These are phyloP conservation scores for Sebastes dallii DNA, from an alignment of 2,797 vertebrate species.

Conservation along the genomic window DNA sequence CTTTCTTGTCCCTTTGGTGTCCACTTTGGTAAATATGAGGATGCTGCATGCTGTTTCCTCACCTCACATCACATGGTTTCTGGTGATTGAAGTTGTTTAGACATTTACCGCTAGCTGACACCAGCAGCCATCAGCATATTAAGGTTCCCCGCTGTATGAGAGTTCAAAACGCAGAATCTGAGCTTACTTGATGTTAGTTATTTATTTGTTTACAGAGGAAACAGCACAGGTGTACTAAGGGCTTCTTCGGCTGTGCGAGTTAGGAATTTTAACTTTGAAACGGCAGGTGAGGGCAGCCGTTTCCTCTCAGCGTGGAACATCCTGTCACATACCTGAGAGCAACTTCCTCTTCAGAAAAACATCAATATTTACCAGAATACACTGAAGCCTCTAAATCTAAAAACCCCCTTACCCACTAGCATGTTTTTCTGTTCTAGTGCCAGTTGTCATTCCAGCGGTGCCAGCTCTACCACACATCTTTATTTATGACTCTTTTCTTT, in stretches of 20 bases:
- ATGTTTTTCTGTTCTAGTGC: slow-evolving; percentile 66
- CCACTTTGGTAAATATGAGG: neutral
- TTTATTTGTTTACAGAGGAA: slow-evolving; percentile 18
- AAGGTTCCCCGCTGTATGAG: neutral
- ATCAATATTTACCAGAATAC: slow-evolving; percentile 80
- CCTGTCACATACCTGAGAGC: slow-evolving; percentile 66
- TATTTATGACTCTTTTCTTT: slow-evolving; percentile 72
- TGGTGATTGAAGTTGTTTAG: neutral
- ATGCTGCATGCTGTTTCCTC: slow-evolving; percentile 3
- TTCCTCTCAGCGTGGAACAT: slow-evolving; percentile 61
- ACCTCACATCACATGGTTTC: neutral
- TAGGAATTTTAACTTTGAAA: slow-evolving; percentile 47
- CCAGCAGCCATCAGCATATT: neutral
- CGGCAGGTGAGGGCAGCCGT: slow-evolving; percentile 57
- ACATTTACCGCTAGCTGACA: neutral
- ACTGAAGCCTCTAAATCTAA: slow-evolving; percentile 54
- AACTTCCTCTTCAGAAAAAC: slow-evolving; percentile 77
- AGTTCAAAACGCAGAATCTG: neutral
- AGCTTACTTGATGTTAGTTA: neutral
- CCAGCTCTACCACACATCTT: slow-evolving; percentile 77
- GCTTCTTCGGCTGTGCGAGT: slow-evolving; percentile 7
- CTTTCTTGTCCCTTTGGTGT: neutral
- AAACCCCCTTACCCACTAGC: slow-evolving; percentile 15
- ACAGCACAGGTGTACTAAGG: slow-evolving; percentile 36
- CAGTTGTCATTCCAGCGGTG: slow-evolving; percentile 56